Conservation (phyloP, 2,888 invertebrate species). For the Cheilosia grossa region DNA sequence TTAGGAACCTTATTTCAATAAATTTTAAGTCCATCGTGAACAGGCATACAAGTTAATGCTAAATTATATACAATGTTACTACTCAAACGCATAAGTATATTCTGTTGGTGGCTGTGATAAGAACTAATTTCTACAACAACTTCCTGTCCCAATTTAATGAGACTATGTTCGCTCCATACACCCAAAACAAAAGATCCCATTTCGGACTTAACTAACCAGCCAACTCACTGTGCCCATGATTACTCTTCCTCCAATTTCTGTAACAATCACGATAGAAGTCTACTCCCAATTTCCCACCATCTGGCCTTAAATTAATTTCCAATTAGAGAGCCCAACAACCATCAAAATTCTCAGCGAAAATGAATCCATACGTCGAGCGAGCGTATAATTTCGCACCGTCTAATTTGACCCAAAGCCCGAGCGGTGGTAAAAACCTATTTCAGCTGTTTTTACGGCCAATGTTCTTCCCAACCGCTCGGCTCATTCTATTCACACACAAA, state of each 20-base stretch:
- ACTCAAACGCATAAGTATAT: too few species aligned
- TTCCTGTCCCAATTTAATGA: too few species aligned
- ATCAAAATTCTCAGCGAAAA: constrained; percentile 32
- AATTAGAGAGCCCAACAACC: constrained; percentile 19
- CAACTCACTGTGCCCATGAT: background rate
- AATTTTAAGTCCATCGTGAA: too few species aligned
- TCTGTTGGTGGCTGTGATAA: too few species aligned
- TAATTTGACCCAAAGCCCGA: constrained; percentile 49
- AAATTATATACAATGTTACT: too few species aligned
- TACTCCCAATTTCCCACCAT: constrained; percentile 30
- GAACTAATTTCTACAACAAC: too few species aligned
- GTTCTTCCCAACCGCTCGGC: background rate
- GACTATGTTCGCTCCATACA: too few species aligned
- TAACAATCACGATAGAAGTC: background rate
- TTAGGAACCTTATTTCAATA: too few species aligned
- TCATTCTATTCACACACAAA: constrained; percentile 2
- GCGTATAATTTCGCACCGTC: constrained; percentile 44
- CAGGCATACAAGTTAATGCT: too few species aligned
- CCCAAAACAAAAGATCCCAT: too few species aligned
- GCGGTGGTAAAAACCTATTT: constrained; percentile 22
- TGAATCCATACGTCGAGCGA: constrained; percentile 18
- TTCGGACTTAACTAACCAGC: too few species aligned
- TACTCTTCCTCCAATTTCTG: background rate
- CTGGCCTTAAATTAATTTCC: constrained; percentile 33
- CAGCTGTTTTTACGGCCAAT: constrained; percentile 28